A percentile compares a stretch with the other conserved stretches of the same genome.
phyloP scores from a whole-genome alignment of 2,113 vertebrate species.

The Gila orcuttii region DNA sequence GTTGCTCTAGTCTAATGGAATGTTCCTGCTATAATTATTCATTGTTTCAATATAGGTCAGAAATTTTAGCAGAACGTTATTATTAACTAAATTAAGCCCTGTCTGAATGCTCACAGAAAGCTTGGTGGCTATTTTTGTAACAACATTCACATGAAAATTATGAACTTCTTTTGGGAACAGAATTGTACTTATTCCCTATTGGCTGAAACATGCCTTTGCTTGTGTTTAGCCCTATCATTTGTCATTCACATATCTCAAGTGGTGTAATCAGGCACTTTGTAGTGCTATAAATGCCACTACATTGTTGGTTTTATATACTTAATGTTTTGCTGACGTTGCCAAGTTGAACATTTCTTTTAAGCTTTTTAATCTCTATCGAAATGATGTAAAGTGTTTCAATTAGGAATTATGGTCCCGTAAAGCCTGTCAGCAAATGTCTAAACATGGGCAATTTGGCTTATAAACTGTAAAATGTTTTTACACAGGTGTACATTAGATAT shows the following conservation, averaged over 20 bases:
- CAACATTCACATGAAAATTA: not conserved
- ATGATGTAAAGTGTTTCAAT: not conserved
- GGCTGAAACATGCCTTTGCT: not conserved
- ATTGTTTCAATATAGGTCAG: constrained; percentile 11
- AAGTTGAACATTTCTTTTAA: not conserved
- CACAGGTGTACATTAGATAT: not conserved
- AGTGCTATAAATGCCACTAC: not conserved
- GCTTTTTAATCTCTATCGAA: not conserved
- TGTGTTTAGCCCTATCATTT: constrained; percentile 9
- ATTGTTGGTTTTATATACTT: not conserved
- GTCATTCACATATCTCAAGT: not conserved
- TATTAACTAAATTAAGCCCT: constrained; percentile 6
- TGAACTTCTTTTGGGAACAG: not conserved
- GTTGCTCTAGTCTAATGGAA: not conserved
- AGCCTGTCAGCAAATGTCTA: too few relatives aligned
- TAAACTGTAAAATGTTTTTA: not conserved
- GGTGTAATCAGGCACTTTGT: not conserved
- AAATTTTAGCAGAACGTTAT: not conserved
- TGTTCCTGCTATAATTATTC: not conserved
- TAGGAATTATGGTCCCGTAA: not conserved
- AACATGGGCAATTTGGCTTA: not conserved
- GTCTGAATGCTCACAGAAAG: constrained; percentile 11
- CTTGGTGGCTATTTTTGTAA: constrained; percentile 1
- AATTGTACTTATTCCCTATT: not conserved
- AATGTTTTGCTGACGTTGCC: not conserved